Evolutionary conservation across 2,797 vertebrate species (phyloP).

Genomic region (Xenentodon cancila): DNA sequence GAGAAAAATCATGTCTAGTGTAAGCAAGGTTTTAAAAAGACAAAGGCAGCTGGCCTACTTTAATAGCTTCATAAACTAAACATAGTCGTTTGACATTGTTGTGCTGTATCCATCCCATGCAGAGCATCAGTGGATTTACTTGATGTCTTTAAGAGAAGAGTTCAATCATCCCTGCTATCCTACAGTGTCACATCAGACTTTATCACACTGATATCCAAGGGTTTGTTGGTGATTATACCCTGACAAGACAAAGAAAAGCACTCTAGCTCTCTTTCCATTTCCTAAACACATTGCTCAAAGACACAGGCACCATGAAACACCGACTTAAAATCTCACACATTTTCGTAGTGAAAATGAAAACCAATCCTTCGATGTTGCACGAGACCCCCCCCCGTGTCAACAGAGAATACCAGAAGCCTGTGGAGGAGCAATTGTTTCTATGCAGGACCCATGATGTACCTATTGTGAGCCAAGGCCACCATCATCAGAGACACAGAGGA

Average conservation of each 20-base stretch:
- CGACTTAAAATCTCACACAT: constrained; percentile 32
- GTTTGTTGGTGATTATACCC: constrained; percentile 72
- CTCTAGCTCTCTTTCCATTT: constrained; percentile 38
- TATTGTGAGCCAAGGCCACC: constrained; percentile 69
- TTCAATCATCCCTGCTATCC: constrained; percentile 72
- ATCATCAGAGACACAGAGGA: constrained; percentile 68
- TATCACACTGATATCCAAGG: constrained; percentile 73
- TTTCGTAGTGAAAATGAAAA: constrained; percentile 42
- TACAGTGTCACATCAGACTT: constrained; percentile 69
- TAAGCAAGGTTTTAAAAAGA: constrained; percentile 30
- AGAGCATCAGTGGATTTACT: constrained; percentile 63
- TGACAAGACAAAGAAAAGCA: constrained; percentile 70
- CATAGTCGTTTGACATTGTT: constrained; percentile 63
- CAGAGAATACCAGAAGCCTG: constrained; percentile 48
- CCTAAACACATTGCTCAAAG: constrained; percentile 60
- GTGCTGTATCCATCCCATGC: constrained; percentile 54
- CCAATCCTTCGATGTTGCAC: constrained; percentile 45
- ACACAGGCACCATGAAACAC: constrained; percentile 42
- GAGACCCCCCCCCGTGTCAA: constrained; percentile 39
- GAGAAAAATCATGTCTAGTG: constrained; percentile 44
- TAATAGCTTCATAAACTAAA: constrained; percentile 59
- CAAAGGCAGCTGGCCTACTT: constrained; percentile 41
- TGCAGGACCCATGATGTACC: constrained; percentile 48
- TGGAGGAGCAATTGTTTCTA: constrained; percentile 71
- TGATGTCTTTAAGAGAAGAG: constrained; percentile 76